A percentile compares a stretch with the other conserved stretches of the same genome.
These are phyloP conservation scores for Capitulum mitella DNA, from an alignment of 2,888 invertebrate species.

Conservation along the genomic window DNA sequence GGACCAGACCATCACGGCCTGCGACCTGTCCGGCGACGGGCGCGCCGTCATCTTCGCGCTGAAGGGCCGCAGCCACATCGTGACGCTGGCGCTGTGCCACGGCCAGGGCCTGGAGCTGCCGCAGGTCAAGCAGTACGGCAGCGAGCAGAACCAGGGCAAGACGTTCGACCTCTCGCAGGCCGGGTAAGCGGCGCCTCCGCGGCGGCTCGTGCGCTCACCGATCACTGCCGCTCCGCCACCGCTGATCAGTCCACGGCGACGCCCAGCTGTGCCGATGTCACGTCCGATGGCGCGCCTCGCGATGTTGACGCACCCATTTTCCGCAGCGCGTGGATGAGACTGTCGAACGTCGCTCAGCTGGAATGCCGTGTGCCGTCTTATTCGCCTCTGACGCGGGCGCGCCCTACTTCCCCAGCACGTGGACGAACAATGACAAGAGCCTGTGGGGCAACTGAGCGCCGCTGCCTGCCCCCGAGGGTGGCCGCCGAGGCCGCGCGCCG, in stretches of 20 bases:
- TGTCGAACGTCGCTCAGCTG: no score
- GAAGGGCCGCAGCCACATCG: constrained; percentile 56
- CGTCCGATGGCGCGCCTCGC: no score
- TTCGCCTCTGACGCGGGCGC: no score
- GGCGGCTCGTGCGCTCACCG: no score
- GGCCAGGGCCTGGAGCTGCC: constrained; percentile 31
- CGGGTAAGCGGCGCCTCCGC: constrained; percentile 22
- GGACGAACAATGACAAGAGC: constrained; percentile 15
- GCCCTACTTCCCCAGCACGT: background rate
- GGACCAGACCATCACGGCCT: constrained; percentile 62
- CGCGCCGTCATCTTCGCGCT: constrained; percentile 61
- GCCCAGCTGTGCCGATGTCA: no score
- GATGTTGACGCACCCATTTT: no score
- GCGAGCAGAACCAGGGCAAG: constrained; percentile 36
- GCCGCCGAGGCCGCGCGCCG: background rate
- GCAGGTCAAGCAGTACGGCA: constrained; percentile 32
- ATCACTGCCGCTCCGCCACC: no score
- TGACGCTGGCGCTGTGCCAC: constrained; percentile 52
- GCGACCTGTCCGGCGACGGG: constrained; percentile 68
- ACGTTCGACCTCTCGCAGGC: constrained; percentile 36
- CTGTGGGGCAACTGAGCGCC: background rate
- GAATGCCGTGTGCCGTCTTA: no score
- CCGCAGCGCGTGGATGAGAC: no score
- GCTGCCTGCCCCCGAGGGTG: background rate
- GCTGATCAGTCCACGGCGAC: no score